These are phyloP conservation scores for Sitta carolinensis DNA, from an alignment of 2,797 vertebrate species.

Conservation along the genomic window DNA sequence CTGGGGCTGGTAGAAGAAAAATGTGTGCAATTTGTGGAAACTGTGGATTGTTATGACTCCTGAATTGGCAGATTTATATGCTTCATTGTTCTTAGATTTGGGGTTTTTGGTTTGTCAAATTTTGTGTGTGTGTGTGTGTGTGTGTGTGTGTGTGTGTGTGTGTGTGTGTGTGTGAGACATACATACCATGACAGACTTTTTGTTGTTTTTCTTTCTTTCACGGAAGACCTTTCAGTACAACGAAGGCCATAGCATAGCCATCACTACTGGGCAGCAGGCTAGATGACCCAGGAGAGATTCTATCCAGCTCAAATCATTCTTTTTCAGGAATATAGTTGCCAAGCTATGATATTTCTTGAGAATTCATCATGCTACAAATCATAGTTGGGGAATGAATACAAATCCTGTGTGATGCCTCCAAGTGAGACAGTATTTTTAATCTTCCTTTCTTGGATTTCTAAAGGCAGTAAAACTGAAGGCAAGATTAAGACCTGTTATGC, in stretches of 20 bases:
- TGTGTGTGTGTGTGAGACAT: neutral
- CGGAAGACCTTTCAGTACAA: neutral
- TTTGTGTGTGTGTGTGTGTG: neutral
- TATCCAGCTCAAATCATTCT: neutral
- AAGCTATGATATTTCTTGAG: slow-evolving; percentile 7
- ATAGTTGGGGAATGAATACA: neutral
- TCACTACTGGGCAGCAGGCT: neutral
- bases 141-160: neutral
- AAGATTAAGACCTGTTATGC: slow-evolving; percentile 11
- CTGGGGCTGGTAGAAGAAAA: slow-evolving; percentile 48
- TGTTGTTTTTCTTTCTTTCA: neutral
- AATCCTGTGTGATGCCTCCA: neutral
- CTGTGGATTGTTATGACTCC: slow-evolving; percentile 56
- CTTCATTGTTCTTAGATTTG: slow-evolving; percentile 48
- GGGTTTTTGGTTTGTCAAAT: slow-evolving; percentile 48
- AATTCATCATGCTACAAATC: slow-evolving; percentile 29
- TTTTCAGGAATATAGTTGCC: neutral
- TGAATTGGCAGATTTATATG: slow-evolving; percentile 57
- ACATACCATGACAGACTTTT: neutral
- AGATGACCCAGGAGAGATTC: neutral
- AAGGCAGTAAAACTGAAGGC: neutral
- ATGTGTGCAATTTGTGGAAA: slow-evolving; percentile 46
- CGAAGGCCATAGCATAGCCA: neutral
- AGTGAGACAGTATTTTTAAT: slow-evolving; percentile 37
- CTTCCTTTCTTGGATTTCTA: slow-evolving; percentile 25